Conservation (phyloP, 2,797 vertebrate genomes). For the Sebastes alutus region DNA sequence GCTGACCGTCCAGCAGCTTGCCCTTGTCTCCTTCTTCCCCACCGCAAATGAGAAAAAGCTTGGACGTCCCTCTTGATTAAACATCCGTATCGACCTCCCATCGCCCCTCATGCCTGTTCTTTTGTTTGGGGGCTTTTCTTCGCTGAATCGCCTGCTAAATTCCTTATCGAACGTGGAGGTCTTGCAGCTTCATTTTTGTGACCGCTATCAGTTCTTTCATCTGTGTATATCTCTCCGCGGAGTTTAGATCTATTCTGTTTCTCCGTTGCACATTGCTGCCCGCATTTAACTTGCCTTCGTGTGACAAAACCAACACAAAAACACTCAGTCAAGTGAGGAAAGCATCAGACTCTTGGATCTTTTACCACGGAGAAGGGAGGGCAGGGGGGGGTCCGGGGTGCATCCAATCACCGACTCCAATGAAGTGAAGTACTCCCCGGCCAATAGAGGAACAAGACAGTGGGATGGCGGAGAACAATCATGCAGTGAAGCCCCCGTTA, state of each 20-base stretch:
- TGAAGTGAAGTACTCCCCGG: constrained; percentile 69
- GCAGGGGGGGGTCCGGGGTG: constrained; percentile 30
- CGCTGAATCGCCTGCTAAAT: constrained; percentile 15
- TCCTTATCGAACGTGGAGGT: constrained; percentile 9
- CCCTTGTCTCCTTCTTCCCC: constrained; percentile 62
- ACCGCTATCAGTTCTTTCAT: constrained; percentile 23
- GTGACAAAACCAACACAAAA: constrained; percentile 61
- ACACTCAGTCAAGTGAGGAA: constrained; percentile 57
- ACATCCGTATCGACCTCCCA: constrained; percentile 69
- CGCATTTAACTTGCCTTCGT: constrained; percentile 41
- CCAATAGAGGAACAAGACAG: constrained; percentile 57
- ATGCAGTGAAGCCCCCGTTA: constrained; percentile 59
- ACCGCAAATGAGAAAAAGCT: constrained; percentile 72
- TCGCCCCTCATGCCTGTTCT: constrained; percentile 49
- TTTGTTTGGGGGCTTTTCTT: constrained; percentile 68
- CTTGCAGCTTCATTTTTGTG: background rate
- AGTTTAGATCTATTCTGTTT: constrained; percentile 7
- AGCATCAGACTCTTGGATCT: constrained; percentile 44
- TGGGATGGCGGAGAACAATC: constrained; percentile 64
- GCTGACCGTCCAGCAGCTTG: constrained; percentile 57
- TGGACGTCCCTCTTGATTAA: constrained; percentile 65
- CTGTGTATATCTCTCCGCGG: background rate
- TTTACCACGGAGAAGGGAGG: background rate
- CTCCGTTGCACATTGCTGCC: constrained; percentile 11
- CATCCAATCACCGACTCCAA: constrained; percentile 73